Conservation (phyloP, 2,797 vertebrate species). For the Nannoperca australis region DNA sequence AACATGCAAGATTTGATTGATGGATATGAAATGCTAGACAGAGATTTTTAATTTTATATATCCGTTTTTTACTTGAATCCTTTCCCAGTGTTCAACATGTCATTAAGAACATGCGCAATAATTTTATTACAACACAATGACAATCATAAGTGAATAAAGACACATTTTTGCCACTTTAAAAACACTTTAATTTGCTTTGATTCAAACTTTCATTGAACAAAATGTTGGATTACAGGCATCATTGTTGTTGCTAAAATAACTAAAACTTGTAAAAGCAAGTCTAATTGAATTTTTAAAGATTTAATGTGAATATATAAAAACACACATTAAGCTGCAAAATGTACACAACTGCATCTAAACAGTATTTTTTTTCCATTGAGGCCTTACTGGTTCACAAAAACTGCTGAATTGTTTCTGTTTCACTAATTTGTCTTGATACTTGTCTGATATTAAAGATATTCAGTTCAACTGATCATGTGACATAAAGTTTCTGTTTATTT, state of each 20-base stretch:
- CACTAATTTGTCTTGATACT: no score
- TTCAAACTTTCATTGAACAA: neutral
- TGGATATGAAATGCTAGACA: neutral
- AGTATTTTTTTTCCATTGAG: neutral
- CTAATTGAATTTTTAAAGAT: neutral
- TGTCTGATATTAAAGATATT: neutral
- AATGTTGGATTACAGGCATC: neutral
- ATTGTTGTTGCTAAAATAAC: neutral
- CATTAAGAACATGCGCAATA: neutral
- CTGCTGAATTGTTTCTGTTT: neutral
- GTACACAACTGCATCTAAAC: no score
- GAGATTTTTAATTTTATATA: neutral
- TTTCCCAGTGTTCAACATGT: neutral
- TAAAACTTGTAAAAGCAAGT: neutral
- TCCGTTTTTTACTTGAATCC: neutral
- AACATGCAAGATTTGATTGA: neutral
- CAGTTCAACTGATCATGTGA: neutral
- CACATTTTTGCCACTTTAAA: neutral
- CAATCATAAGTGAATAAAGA: neutral
- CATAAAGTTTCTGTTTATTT: neutral
- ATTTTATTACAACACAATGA: neutral
- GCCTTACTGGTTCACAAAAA: neutral
- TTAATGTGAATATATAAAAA: neutral
- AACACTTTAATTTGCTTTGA: constrained; percentile 4
- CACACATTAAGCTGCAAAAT: neutral